Percentiles rank a stretch among this genome's conserved stretches.
Conservation (phyloP, 2,888 invertebrate genomes). For the Mythimna loreyi region DNA sequence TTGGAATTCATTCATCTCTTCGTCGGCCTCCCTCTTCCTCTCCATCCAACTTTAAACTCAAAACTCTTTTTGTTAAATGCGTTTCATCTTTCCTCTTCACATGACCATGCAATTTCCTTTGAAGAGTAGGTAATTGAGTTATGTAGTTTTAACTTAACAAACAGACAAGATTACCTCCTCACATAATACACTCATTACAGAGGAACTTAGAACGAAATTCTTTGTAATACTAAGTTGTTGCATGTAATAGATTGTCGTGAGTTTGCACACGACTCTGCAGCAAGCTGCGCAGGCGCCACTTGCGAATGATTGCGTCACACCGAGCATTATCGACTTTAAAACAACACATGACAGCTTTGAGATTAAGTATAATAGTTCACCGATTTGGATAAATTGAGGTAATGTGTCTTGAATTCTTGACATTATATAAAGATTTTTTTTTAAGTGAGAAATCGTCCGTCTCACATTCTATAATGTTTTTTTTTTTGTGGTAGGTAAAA, state of each 20-base stretch:
- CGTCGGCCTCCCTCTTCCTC: too few species aligned
- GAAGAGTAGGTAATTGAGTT: too few species aligned
- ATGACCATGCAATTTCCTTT: too few species aligned
- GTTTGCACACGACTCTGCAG: constrained; percentile 52
- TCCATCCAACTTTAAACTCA: too few species aligned
- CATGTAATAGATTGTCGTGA: constrained; percentile 54
- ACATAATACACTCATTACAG: constrained; percentile 5
- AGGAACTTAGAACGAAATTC: constrained; percentile 17
- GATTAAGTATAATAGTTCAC: constrained; percentile 28
- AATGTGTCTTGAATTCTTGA: constrained; percentile 1
- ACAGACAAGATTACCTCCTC: not conserved
- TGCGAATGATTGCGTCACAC: constrained; percentile 34
- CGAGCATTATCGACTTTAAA: constrained; percentile 28
- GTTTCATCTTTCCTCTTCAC: too few species aligned
- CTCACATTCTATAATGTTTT: not conserved
- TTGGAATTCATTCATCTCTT: too few species aligned
- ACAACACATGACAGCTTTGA: constrained; percentile 19
- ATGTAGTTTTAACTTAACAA: not conserved
- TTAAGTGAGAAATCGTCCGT: too few species aligned
- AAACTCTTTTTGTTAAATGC: too few species aligned
- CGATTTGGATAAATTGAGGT: constrained; percentile 34
- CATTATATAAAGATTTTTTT: not conserved
- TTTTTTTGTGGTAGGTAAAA: too few species aligned
- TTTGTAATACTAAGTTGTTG: constrained; percentile 31
- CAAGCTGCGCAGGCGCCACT: constrained; percentile 21